Percentiles rank a stretch among this genome's conserved stretches.
These are phyloP conservation scores for Bombyx mandarina DNA, from an alignment of 1,140 invertebrate genomes.

Conservation along the genomic window DNA sequence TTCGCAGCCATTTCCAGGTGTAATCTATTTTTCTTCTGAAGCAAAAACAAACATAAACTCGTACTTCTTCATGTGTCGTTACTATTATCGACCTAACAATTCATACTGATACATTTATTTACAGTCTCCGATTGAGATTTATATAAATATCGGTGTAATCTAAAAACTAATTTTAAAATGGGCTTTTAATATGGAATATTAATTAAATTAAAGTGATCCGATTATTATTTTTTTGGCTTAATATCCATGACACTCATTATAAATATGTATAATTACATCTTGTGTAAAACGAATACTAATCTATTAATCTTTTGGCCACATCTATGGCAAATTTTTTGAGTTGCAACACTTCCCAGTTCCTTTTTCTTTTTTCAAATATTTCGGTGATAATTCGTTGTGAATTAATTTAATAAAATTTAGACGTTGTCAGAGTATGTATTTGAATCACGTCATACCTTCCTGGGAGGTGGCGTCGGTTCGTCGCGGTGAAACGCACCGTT, in stretches of 20 bases:
- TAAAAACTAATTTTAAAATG: too few relatives aligned
- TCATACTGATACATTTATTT: neutral
- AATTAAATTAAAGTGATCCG: too few relatives aligned
- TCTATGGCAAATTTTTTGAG: too few relatives aligned
- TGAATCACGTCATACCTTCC: constrained; percentile 43
- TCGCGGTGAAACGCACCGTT: constrained; percentile 51
- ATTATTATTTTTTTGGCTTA: too few relatives aligned
- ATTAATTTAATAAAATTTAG: neutral
- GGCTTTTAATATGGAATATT: too few relatives aligned
- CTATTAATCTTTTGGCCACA: too few relatives aligned
- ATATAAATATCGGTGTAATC: neutral
- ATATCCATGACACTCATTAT: too few relatives aligned
- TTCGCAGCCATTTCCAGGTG: constrained; percentile 66
- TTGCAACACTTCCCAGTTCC: too few relatives aligned
- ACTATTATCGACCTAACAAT: neutral
- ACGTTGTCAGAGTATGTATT: neutral
- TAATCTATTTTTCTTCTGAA: constrained; percentile 71
- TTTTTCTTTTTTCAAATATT: too few relatives aligned
- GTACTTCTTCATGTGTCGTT: neutral
- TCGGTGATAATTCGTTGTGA: too few relatives aligned
- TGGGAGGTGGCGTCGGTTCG: constrained; percentile 62
- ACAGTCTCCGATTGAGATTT: neutral
- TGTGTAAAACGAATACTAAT: too few relatives aligned
- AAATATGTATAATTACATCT: too few relatives aligned
- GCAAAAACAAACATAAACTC: constrained; percentile 61